phyloP scores from a whole-genome alignment of 2,113 vertebrate genomes.

The Trematomus loennbergii region DNA sequence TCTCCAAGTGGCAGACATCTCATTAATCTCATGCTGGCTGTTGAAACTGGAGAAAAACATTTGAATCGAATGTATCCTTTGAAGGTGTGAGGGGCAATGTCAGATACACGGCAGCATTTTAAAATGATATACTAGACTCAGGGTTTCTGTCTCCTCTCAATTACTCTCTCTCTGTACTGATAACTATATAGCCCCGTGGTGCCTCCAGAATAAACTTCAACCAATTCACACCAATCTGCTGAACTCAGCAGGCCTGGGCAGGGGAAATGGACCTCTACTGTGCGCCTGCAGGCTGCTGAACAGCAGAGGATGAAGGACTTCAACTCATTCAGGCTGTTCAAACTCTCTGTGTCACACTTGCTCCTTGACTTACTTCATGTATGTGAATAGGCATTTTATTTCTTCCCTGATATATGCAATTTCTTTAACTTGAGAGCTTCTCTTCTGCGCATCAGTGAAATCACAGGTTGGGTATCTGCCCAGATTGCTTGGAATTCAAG shows the following conservation, averaged over 20 bases:
- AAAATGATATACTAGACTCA: conserved; percentile 41
- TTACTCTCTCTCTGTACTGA: conserved; percentile 43
- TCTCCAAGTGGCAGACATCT: neutral
- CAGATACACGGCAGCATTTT: conserved; percentile 32
- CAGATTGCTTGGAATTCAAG: conserved; percentile 28
- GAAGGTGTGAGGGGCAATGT: conserved; percentile 3
- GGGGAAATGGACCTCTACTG: conserved; percentile 58
- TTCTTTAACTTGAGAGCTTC: neutral
- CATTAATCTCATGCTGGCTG: neutral
- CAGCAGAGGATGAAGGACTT: conserved; percentile 44
- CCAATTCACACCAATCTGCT: conserved; percentile 73
- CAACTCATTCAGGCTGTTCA: conserved; percentile 47
- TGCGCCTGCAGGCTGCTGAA: conserved; percentile 54
- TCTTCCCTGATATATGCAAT: conserved; percentile 1
- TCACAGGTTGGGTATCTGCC: neutral
- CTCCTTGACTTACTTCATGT: conserved; percentile 20
- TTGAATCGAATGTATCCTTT: conserved; percentile 2
- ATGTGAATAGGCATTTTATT: conserved; percentile 24
- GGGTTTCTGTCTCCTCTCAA: conserved; percentile 32
- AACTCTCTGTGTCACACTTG: conserved; percentile 19
- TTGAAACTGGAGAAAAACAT: conserved; percentile 2
- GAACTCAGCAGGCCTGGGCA: conserved; percentile 63
- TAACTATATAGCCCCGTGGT: conserved; percentile 47
- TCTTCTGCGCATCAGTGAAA: conserved; percentile 4
- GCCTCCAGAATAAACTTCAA: conserved; percentile 59